Conservation (phyloP, 2,888 invertebrate species). For the Erebia palarica region DNA sequence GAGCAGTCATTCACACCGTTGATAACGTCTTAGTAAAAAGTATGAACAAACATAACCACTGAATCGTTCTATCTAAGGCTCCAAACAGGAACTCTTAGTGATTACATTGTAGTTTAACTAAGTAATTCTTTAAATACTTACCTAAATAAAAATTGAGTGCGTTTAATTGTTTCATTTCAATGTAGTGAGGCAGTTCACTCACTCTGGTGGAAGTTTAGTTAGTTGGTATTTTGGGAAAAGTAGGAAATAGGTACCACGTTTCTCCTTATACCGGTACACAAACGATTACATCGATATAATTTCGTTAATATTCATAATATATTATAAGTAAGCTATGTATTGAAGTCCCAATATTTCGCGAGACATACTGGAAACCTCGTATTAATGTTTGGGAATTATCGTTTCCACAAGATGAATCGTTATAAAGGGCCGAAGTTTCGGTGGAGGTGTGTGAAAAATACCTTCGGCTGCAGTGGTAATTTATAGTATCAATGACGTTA, state of each 20-base stretch:
- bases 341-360: conserved; percentile 45
- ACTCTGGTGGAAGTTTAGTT: no score
- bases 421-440: conserved; percentile 15
- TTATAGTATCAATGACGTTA: conserved; percentile 45
- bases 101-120: no score
- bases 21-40: conserved; percentile 46
- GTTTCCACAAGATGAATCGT: conserved; percentile 47
- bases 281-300: no score
- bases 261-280: no score
- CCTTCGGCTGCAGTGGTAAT: conserved; percentile 48
- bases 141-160: no score
- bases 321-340: background rate
- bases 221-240: no score
- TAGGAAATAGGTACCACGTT: no score
- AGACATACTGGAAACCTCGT: conserved; percentile 50
- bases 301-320: no score
- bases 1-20: conserved; percentile 46
- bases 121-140: no score
- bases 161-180: no score
- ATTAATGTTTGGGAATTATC: conserved; percentile 48
- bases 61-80: background rate
- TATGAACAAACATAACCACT: conserved; percentile 50
- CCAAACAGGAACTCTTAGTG: no score
- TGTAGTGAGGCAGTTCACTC: no score
- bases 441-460: conserved; percentile 30